Evolutionary conservation across 35 echinoderm and acorn worm genomes (phyloP).

Genomic region (Heliocidaris tuberculata): DNA sequence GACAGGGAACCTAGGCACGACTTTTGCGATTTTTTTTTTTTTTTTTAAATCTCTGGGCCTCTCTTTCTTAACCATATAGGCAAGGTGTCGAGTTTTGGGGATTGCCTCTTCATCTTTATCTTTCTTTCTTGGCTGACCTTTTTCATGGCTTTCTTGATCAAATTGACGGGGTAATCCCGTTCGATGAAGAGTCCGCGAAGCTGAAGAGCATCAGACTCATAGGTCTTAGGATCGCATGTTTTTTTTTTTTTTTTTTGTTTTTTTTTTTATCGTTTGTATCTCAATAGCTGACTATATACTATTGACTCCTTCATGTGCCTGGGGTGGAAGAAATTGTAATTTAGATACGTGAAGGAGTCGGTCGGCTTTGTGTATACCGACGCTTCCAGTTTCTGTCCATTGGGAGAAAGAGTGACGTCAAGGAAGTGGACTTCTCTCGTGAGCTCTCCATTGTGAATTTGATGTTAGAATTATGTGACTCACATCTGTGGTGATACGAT

Average conservation of each 20-base stretch:
- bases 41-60: no score
- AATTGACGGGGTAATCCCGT: neutral
- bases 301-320: neutral
- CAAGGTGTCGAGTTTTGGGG: no score
- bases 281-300: neutral
- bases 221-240: neutral
- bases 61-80: no score
- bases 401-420: neutral
- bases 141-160: neutral
- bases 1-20: no score
- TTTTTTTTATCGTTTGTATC: no score
- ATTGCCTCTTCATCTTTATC: no score
- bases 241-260: no score
- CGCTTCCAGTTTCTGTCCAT: neutral
- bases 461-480: neutral
- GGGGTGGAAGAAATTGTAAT: neutral
- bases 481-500: neutral
- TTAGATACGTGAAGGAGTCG: neutral
- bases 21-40: no score
- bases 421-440: constrained; percentile 9
- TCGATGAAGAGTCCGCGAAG: neutral
- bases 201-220: neutral
- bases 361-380: constrained; percentile 20
- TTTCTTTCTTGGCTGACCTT: neutral
- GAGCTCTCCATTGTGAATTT: neutral